Evolutionary conservation across 2,113 vertebrate species (phyloP), one percentile per base, ranked within the genome.

Genomic region (Passerina amoena): DNA sequence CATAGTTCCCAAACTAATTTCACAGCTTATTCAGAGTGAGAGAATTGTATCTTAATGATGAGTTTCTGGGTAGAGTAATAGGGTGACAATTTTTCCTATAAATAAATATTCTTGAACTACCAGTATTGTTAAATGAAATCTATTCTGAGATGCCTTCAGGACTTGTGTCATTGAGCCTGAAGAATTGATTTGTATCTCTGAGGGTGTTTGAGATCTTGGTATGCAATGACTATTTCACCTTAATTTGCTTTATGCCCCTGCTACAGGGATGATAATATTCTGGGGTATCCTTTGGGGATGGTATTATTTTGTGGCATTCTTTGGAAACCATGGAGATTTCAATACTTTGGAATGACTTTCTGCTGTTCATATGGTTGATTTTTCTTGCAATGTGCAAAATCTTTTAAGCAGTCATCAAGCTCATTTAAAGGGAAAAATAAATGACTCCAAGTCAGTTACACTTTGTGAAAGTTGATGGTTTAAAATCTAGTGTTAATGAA

Each of bases 401-500:
- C 30, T 77, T 94, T 61, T 76, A 91, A 92, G 81, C 54, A 68
- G 73, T 10, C 19, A 83, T 57, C n/a, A 80, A 76, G 54, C 61
- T 95, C n/a, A 45, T 37, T 86, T 47, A 96, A 95, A 93, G n/a
- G 69, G 76, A 89, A 94, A 89, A 95, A 69, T 64, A 89, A 95
- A 96, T 53, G 82, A 88, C 73, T 90, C 47, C 65, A 96, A 94
- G 88, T 22, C 22, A 51, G 82, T 88, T 87, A 84, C 51, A 82
- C 83, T 80, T 95, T 83, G 60, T 82, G 87, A 86, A 92, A 95
- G 56, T 20, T 65, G 92, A 80, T n/a, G 63, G 79, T 93, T 97
- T 60, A 90, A 96, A 93, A 94, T 40, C 40, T 89, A 63, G 22
- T 48, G 71, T 94, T 92, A 92, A 97, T 97, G 85, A 93, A 94